A percentile compares a stretch with the other conserved stretches of the same genome.
Conservation (phyloP, 2,888 invertebrate species). For the Sussaba pulchella region DNA sequence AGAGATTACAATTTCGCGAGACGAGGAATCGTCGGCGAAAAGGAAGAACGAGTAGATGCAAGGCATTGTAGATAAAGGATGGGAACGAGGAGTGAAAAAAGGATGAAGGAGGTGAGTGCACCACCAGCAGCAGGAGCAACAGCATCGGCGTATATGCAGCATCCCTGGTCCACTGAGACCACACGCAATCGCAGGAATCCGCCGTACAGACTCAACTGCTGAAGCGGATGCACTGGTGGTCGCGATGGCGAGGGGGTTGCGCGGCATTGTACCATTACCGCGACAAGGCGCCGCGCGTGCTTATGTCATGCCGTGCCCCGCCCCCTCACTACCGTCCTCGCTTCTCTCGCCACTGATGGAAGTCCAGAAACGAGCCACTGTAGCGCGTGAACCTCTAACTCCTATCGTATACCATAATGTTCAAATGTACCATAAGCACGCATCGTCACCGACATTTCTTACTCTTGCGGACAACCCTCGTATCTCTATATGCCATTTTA, state of each 20-base stretch:
- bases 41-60: constrained; percentile 14
- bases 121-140: constrained; percentile 40
- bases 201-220: constrained; percentile 55
- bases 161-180: constrained; percentile 66
- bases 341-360: constrained; percentile 8
- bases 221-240: constrained; percentile 31
- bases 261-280: constrained; percentile 70
- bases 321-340: constrained; percentile 61
- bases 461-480: constrained; percentile 44
- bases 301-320: constrained; percentile 66
- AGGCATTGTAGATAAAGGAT: constrained; percentile 26
- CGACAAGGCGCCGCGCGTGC: constrained; percentile 67
- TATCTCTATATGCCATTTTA: constrained; percentile 18
- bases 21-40: constrained; percentile 8
- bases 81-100: constrained; percentile 45
- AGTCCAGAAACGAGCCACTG: constrained; percentile 30
- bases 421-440: constrained; percentile 39
- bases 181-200: constrained; percentile 69
- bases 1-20: constrained; percentile 11
- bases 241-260: constrained; percentile 57
- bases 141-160: constrained; percentile 22
- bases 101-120: constrained; percentile 49
- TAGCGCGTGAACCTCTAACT: constrained; percentile 28
- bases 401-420: constrained; percentile 39
- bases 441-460: constrained; percentile 59